Evolutionary conservation across 2,797 vertebrate genomes (phyloP).

Genomic region (Chrosomus eos): DNA sequence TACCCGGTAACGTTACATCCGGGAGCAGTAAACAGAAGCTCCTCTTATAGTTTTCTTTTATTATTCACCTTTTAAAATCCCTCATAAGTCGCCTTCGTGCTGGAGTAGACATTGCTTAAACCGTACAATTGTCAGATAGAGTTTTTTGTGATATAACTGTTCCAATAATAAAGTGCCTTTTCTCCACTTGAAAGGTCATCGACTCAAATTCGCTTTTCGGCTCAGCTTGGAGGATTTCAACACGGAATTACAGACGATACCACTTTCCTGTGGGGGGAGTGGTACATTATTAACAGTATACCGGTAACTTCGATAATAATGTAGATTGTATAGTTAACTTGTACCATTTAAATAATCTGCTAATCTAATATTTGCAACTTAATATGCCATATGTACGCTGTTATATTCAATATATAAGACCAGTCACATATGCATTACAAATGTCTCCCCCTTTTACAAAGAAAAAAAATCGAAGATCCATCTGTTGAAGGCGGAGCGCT

Average conservation of each 20-base stretch:
- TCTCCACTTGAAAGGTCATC: not conserved
- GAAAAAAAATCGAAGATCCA: slow-evolving; percentile 28
- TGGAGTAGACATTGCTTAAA: slow-evolving; percentile 88
- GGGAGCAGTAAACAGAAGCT: slow-evolving; percentile 43
- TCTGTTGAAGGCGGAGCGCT: slow-evolving; percentile 42
- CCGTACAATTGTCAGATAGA: slow-evolving; percentile 6
- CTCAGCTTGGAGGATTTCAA: slow-evolving; percentile 51
- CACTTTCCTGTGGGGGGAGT: slow-evolving; percentile 17
- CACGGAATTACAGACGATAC: slow-evolving; percentile 47
- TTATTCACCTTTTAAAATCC: slow-evolving; percentile 93
- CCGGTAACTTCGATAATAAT: not conserved
- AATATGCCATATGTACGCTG: not conserved
- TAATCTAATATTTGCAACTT: not conserved
- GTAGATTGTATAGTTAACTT: not conserved
- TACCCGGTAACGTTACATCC: not conserved
- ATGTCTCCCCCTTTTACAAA: slow-evolving; percentile 14
- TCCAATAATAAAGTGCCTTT: not conserved
- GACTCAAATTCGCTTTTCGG: slow-evolving; percentile 16
- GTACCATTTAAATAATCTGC: not conserved
- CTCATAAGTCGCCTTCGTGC: slow-evolving; percentile 95
- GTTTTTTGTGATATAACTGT: not conserved
- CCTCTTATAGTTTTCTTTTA: not conserved
- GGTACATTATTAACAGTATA: not conserved
- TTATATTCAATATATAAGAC: not conserved
- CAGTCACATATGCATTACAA: not conserved